Evolutionary conservation across 2,113 vertebrate species (phyloP).

Genomic region (Trogon melanurus): DNA sequence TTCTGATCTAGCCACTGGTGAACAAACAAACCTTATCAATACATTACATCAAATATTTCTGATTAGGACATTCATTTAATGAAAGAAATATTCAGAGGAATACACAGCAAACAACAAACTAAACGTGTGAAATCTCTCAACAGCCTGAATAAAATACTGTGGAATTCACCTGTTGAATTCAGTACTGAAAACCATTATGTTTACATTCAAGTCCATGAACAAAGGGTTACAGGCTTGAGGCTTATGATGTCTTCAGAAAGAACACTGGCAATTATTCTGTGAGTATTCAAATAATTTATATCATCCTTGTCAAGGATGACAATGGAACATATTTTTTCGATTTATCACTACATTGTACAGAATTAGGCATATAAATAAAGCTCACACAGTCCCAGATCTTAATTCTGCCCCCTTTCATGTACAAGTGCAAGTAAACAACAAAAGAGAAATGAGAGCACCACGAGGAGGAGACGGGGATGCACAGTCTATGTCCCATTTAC

Average conservation of each 20-base stretch:
- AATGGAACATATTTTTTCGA: background rate
- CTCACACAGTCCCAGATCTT: background rate
- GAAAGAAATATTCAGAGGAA: background rate
- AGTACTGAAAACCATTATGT: background rate
- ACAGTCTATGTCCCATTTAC: background rate
- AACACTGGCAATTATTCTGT: background rate
- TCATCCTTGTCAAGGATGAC: background rate
- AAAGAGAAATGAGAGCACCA: background rate
- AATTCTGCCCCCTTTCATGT: background rate
- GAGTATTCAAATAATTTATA: background rate
- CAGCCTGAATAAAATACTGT: background rate
- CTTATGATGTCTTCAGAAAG: background rate
- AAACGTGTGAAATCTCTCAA: background rate
- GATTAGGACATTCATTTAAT: background rate
- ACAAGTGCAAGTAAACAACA: background rate
- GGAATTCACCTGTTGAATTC: background rate
- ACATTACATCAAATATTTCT: background rate
- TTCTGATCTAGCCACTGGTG: background rate
- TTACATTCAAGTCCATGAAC: background rate
- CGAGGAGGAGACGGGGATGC: background rate
- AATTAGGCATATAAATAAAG: background rate
- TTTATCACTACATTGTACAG: background rate
- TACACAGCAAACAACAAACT: background rate
- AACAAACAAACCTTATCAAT: background rate
- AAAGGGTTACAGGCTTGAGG: background rate